Evolutionary conservation across 1,140 invertebrate species (phyloP).

Genomic region (Ceratina australensis): DNA sequence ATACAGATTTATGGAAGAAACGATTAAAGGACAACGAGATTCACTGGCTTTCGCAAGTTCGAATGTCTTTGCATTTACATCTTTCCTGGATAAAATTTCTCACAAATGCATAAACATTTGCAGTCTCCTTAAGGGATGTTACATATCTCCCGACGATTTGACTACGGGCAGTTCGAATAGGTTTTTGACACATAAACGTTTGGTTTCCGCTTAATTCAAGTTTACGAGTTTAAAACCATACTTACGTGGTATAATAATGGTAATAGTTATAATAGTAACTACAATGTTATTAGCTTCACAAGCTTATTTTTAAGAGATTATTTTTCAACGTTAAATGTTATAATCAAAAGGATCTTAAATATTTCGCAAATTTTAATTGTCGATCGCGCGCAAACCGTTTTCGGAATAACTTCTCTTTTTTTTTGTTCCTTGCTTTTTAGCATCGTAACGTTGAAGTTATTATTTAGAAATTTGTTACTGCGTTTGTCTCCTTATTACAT

Average conservation of each 20-base stretch:
- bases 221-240: not conserved
- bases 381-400: not conserved
- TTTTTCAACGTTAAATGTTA: not conserved
- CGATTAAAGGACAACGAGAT: too few species aligned
- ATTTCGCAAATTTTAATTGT: conserved; percentile 15
- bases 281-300: conserved; percentile 6
- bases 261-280: not conserved
- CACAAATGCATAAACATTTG: not conserved
- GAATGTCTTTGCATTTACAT: too few species aligned
- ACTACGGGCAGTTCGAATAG: conserved; percentile 2
- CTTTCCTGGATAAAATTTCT: too few species aligned
- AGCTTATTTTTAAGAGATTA: conserved; percentile 9
- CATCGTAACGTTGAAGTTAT: conserved; percentile 16
- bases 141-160: not conserved
- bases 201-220: conserved; percentile 1
- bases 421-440: not conserved
- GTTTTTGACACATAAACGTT: conserved; percentile 15
- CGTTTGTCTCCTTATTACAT: conserved; percentile 29
- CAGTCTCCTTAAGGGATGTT: not conserved
- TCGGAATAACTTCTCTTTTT: not conserved
- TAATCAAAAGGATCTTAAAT: not conserved
- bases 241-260: not conserved
- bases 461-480: conserved; percentile 19
- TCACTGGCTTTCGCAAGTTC: too few species aligned
- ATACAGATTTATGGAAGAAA: too few species aligned